These are phyloP conservation scores for Leptobrachium ailaonicum DNA, from an alignment of 2,113 vertebrate species.

Conservation along the genomic window DNA sequence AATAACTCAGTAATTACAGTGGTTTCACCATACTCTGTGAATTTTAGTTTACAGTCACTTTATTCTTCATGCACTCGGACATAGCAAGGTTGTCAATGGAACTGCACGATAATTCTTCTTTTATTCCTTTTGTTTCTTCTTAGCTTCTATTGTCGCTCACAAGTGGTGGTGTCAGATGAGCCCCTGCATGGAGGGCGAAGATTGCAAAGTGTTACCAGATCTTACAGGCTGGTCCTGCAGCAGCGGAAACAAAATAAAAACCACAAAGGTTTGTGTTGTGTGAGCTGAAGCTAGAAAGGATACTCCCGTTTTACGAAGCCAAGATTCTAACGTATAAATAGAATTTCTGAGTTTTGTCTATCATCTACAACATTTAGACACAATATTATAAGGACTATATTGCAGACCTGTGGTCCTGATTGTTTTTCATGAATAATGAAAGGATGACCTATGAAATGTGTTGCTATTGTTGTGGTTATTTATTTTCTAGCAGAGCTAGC, in stretches of 20 bases:
- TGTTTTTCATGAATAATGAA: too few relatives aligned
- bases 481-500: too few relatives aligned
- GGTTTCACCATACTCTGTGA: conserved; percentile 1
- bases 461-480: too few relatives aligned
- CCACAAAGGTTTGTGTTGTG: conserved; percentile 78
- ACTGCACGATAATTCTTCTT: background rate
- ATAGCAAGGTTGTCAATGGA: background rate
- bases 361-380: too few relatives aligned
- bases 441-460: too few relatives aligned
- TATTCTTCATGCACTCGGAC: conserved; percentile 9
- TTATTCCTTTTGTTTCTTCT: conserved; percentile 45
- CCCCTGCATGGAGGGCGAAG: conserved; percentile 93
- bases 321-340: too few relatives aligned
- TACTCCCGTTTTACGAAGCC: too few relatives aligned
- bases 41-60: background rate
- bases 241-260: conserved; percentile 98
- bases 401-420: too few relatives aligned
- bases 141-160: conserved; percentile 91
- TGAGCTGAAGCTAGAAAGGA: too few relatives aligned
- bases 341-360: too few relatives aligned
- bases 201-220: conserved; percentile 94
- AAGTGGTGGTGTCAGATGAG: conserved; percentile 99
- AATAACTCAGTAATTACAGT: conserved; percentile 26
- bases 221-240: conserved; percentile 97
- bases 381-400: too few relatives aligned